Evolutionary conservation across 2,113 vertebrate genomes (phyloP).

Genomic region (Hypanus sabinus): DNA sequence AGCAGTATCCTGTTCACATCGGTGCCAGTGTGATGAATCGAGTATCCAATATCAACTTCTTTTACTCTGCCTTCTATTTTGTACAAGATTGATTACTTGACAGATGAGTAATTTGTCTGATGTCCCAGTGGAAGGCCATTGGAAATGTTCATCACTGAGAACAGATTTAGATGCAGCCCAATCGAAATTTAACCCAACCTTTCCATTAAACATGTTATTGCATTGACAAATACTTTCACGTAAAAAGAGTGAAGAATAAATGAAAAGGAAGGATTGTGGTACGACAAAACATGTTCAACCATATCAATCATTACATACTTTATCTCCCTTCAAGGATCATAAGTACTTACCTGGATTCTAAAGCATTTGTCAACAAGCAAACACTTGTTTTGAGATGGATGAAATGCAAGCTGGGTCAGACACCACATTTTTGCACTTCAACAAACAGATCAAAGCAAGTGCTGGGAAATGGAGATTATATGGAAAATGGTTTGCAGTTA

Average conservation of each 20-base stretch:
- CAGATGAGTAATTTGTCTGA: conserved; percentile 14
- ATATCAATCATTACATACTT: not conserved
- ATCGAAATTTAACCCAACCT: not conserved
- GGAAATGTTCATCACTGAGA: not conserved
- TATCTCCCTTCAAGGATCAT: not conserved
- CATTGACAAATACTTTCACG: not conserved
- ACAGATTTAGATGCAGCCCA: conserved; percentile 16
- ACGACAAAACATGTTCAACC: not conserved
- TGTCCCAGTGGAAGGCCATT: not conserved
- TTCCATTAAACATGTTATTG: not conserved
- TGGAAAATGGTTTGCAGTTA: not conserved
- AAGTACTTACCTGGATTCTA: not conserved
- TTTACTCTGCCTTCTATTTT: conserved; percentile 16
- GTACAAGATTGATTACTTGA: conserved; percentile 2
- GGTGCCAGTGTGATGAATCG: not conserved
- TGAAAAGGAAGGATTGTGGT: not conserved
- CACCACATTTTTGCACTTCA: not conserved
- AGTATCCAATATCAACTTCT: not conserved
- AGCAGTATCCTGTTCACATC: not conserved
- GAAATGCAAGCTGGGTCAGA: not conserved
- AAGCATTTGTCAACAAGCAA: conserved; percentile 1
- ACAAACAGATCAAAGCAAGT: not conserved
- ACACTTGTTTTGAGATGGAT: conserved; percentile 8
- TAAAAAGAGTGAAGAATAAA: not conserved
- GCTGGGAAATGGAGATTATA: not conserved